Conservation (phyloP, 2,113 vertebrate genomes). For the Muscicapa adusta region DNA sequence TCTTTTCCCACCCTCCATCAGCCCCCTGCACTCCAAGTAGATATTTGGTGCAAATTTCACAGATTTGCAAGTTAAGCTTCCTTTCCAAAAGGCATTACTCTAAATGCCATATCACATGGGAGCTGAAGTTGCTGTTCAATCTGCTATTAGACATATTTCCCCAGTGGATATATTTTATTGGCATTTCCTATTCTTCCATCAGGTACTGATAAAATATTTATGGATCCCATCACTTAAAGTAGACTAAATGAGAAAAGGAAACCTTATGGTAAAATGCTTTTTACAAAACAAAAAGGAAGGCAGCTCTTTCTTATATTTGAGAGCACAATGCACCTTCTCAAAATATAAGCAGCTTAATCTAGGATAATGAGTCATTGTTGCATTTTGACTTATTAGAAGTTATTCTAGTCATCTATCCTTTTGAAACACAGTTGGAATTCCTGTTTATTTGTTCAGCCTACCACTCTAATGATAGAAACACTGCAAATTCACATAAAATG, state of each 20-base stretch:
- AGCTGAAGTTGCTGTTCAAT: neutral
- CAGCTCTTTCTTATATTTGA: neutral
- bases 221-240: neutral
- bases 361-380: neutral
- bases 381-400: neutral
- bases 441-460: neutral
- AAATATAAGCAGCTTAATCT: neutral
- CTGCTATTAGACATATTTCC: neutral
- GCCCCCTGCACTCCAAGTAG: rapidly evolving
- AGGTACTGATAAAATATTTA: conserved; percentile 5
- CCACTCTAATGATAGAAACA: neutral
- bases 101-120: neutral
- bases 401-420: neutral
- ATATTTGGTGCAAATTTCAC: neutral
- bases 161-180: neutral
- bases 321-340: neutral
- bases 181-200: neutral
- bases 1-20: neutral
- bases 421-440: neutral
- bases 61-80: neutral
- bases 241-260: neutral
- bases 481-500: neutral
- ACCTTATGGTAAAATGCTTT: neutral
- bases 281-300: neutral
- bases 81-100: neutral